phyloP scores from a whole-genome alignment of 2,113 vertebrate genomes.

The Podocnemis expansa region DNA sequence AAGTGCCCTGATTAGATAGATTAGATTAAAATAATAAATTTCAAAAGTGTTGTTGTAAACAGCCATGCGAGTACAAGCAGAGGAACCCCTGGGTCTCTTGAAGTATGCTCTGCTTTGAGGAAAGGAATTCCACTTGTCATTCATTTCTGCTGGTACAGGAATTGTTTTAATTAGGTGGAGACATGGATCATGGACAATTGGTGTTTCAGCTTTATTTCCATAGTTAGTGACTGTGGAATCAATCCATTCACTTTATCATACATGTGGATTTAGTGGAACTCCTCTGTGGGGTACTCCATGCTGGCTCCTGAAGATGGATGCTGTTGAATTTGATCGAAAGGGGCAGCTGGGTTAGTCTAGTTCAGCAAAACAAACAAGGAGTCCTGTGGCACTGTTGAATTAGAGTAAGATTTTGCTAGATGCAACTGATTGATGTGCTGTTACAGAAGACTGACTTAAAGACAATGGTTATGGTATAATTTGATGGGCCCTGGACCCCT shows the following conservation, averaged over 20 bases:
- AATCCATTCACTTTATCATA: neutral
- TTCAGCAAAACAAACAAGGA: too few species aligned
- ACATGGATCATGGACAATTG: neutral
- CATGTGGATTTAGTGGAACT: neutral
- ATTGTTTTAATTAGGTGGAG: neutral
- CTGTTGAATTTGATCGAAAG: neutral
- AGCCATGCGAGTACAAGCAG: neutral
- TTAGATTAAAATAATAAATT: neutral
- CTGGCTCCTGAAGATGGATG: neutral
- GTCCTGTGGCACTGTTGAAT: too few species aligned
- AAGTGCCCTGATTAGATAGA: neutral
- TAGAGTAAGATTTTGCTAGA: neutral
- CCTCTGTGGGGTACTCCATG: neutral
- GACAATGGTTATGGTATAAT: too few species aligned
- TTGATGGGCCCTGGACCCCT: too few species aligned
- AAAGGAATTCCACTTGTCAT: neutral
- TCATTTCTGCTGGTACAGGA: neutral
- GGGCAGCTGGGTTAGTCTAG: too few species aligned
- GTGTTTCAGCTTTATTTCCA: neutral
- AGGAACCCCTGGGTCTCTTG: neutral
- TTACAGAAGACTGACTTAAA: neutral
- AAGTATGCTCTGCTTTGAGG: too few species aligned
- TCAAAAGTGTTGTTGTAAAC: neutral
- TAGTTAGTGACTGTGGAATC: neutral
- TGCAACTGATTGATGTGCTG: neutral